Percentiles rank a stretch among this genome's conserved stretches.
phyloP scores from a whole-genome alignment of 2,113 vertebrate genomes.

The Amblyopsis rosae region DNA sequence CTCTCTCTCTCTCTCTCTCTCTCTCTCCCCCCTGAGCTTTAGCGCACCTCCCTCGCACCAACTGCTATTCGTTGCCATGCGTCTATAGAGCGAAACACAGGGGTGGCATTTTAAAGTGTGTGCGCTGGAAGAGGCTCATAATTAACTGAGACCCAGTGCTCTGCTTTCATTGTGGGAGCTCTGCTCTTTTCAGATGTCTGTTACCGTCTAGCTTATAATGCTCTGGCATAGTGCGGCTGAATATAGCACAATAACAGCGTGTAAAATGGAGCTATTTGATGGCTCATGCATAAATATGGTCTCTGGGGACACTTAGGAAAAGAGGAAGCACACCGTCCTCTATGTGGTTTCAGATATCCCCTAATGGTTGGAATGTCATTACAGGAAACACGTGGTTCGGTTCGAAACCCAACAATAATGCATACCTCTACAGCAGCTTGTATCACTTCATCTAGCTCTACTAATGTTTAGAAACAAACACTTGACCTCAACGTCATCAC shows the following conservation, averaged over 20 bases:
- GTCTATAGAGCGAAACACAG: conserved; percentile 44
- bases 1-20: conserved; percentile 11
- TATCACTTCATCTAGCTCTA: too few species aligned
- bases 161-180: conserved; percentile 29
- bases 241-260: conserved; percentile 36
- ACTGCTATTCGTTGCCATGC: conserved; percentile 16
- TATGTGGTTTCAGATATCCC: too few species aligned
- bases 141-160: conserved; percentile 50
- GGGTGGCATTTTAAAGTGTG: conserved; percentile 46
- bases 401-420: too few species aligned
- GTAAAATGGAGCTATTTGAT: conserved; percentile 20
- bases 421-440: too few species aligned
- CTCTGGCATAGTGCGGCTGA: conserved; percentile 14
- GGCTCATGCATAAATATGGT: too few species aligned
- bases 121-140: conserved; percentile 33
- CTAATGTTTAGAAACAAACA: too few species aligned
- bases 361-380: too few species aligned
- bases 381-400: too few species aligned
- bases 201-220: conserved; percentile 11
- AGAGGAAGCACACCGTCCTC: too few species aligned
- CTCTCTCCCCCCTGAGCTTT: background rate
- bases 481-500: too few species aligned
- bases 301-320: too few species aligned
- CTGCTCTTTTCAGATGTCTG: conserved; percentile 27
- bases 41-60: background rate